These are phyloP conservation scores for Umimayanthus chanpuru DNA, from an alignment of 92 coral and sea anemone genomes.

Conservation along the genomic window DNA sequence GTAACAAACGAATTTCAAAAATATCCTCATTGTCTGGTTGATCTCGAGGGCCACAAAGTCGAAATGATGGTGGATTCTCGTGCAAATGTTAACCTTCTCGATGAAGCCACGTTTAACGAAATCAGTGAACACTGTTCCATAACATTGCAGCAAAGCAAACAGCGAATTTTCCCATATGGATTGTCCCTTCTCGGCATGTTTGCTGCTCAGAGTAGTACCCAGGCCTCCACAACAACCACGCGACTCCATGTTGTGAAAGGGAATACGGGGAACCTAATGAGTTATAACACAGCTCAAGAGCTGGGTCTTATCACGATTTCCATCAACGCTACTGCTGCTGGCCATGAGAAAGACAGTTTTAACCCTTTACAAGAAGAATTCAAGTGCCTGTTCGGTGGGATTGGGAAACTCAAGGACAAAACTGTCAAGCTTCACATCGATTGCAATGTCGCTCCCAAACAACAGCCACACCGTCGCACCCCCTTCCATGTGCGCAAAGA, in stretches of 20 bases:
- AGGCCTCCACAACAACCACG: conserved; percentile 49
- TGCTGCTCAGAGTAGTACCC: conserved; percentile 46
- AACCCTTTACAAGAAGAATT: conserved; percentile 40
- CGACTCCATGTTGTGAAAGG: conserved; percentile 65
- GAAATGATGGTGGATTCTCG: conserved; percentile 58
- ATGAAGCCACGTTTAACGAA: conserved; percentile 34
- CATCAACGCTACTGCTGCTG: conserved; percentile 40
- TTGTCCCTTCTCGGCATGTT: conserved; percentile 61
- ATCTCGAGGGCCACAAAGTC: conserved; percentile 43
- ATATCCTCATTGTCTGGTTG: conserved; percentile 41
- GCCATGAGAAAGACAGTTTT: conserved; percentile 13
- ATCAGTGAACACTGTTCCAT: conserved; percentile 29
- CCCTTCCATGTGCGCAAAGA: conserved; percentile 58
- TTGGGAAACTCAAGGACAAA: conserved; percentile 65
- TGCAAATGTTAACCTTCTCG: conserved; percentile 54
- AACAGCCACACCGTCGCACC: conserved; percentile 65
- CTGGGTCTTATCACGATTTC: conserved; percentile 53
- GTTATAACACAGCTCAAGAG: conserved; percentile 53
- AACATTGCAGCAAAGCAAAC: conserved; percentile 37
- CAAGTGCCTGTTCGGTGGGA: conserved; percentile 62
- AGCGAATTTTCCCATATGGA: conserved; percentile 53
- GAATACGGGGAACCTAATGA: conserved; percentile 57
- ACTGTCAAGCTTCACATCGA: conserved; percentile 68
- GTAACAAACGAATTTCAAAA: background rate
- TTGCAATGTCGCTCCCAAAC: conserved; percentile 54